Conservation (phyloP, 37 sponge, comb jelly and placozoan genomes). For the Chondrosia reniformis region DNA sequence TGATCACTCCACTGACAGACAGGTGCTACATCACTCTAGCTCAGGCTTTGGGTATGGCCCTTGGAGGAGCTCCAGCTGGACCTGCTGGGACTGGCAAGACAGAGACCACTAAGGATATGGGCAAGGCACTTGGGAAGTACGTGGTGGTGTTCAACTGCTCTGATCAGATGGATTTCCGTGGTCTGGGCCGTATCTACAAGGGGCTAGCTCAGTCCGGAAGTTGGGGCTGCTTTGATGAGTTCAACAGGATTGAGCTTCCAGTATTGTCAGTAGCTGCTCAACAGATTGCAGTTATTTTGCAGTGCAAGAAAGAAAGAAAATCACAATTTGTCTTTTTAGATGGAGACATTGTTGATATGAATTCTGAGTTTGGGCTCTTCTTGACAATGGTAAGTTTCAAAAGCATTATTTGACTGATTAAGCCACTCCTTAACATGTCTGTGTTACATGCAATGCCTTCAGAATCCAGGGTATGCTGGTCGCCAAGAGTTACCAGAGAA, state of each 20-base stretch:
- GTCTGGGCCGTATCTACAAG: constrained; percentile 97
- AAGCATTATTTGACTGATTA: background rate
- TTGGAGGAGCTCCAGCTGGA: constrained; percentile 98
- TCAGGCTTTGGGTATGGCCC: constrained; percentile 95
- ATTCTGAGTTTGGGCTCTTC: constrained; percentile 98
- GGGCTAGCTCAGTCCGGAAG: constrained; percentile 98
- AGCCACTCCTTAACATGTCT: background rate
- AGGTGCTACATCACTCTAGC: constrained; percentile 98
- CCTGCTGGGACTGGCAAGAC: constrained; percentile 94
- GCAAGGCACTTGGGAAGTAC: constrained; percentile 93
- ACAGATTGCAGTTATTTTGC: constrained; percentile 94
- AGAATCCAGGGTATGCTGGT: constrained; percentile 99
- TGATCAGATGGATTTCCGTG: constrained; percentile 99
- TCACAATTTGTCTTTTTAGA: constrained; percentile 94
- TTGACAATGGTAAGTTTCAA: constrained; percentile 83
- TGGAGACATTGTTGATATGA: constrained; percentile 89
- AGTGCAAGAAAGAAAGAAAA: constrained; percentile 97
- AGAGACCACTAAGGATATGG: constrained; percentile 98
- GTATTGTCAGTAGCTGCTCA: constrained; percentile 99
- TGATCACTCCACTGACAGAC: constrained; percentile 99
- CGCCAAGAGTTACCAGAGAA: constrained; percentile 98
- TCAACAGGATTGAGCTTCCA: constrained; percentile 98
- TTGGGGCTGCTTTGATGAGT: constrained; percentile 99
- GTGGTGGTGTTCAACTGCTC: constrained; percentile 99
- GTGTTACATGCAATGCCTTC: background rate